These are phyloP conservation scores for Callithrix jacchus DNA, from an alignment of 2,113 vertebrate species.

Conservation along the genomic window DNA sequence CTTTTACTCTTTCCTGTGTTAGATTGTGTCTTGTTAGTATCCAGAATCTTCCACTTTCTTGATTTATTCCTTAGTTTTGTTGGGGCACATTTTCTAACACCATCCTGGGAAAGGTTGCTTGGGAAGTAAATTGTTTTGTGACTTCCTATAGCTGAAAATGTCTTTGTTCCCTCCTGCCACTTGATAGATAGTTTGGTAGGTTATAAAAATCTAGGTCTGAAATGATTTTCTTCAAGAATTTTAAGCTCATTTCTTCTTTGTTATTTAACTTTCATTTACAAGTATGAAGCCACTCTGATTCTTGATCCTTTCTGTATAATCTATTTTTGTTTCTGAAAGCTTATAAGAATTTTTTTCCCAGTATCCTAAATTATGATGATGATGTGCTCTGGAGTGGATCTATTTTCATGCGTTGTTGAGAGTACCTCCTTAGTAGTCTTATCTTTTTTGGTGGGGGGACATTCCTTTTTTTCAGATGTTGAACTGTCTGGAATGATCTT, in stretches of 20 bases:
- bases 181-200: not conserved
- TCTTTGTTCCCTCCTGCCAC: not conserved
- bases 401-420: not conserved
- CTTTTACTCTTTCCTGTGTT: not conserved
- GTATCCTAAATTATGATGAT: not conserved
- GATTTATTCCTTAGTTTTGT: not conserved
- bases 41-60: not conserved
- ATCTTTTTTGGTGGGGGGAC: not conserved
- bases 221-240: not conserved
- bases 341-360: not conserved
- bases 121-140: not conserved
- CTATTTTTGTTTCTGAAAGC: not conserved
- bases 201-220: not conserved
- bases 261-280: not conserved
- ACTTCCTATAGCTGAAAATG: not conserved
- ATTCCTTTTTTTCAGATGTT: not conserved
- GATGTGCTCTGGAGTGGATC: no score
- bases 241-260: not conserved
- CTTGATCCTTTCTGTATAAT: not conserved
- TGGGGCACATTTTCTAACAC: not conserved
- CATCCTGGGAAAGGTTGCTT: not conserved
- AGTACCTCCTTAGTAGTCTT: not conserved
- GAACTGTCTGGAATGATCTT: not conserved
- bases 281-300: not conserved
- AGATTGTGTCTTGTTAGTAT: not conserved